phyloP scores from a whole-genome alignment of 2,797 vertebrate genomes.

The Enoplosus armatus region DNA sequence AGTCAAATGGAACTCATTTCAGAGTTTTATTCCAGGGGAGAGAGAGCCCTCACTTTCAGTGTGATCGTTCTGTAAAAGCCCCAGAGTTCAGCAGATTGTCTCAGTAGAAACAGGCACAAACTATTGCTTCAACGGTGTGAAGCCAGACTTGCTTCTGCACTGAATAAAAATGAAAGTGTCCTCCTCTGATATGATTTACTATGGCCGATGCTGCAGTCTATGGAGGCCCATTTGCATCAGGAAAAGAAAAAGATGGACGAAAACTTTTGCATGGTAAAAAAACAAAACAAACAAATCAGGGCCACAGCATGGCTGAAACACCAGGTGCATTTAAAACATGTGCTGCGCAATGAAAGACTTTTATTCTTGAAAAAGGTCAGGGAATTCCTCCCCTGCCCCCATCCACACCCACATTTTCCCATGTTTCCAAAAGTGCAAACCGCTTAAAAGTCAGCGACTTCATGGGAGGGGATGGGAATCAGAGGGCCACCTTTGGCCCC shows the following conservation, averaged over 20 bases:
- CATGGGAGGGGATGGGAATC: conserved; percentile 56
- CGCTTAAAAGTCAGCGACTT: conserved; percentile 23
- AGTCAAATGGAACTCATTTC: conserved; percentile 23
- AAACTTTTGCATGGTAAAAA: background rate
- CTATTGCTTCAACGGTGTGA: background rate
- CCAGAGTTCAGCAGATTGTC: background rate
- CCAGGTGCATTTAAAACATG: conserved; percentile 23
- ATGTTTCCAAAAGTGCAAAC: conserved; percentile 32
- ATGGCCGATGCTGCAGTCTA: background rate
- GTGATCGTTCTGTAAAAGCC: background rate
- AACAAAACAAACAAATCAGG: too few species aligned
- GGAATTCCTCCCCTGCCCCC: conserved; percentile 20
- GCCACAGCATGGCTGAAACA: conserved; percentile 6
- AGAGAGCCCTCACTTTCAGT: background rate
- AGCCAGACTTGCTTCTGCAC: background rate
- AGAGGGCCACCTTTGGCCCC: conserved; percentile 64
- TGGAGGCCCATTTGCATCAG: background rate
- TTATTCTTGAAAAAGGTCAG: conserved; percentile 22
- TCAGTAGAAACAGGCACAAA: background rate
- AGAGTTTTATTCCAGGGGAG: conserved; percentile 30
- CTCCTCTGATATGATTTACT: background rate
- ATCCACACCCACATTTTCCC: conserved; percentile 31
- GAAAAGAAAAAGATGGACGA: background rate
- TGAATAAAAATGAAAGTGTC: too few species aligned
- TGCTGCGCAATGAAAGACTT: conserved; percentile 21